Conservation (phyloP, 23 tunicate species). For the Oikopleura vanhoeffeni region DNA sequence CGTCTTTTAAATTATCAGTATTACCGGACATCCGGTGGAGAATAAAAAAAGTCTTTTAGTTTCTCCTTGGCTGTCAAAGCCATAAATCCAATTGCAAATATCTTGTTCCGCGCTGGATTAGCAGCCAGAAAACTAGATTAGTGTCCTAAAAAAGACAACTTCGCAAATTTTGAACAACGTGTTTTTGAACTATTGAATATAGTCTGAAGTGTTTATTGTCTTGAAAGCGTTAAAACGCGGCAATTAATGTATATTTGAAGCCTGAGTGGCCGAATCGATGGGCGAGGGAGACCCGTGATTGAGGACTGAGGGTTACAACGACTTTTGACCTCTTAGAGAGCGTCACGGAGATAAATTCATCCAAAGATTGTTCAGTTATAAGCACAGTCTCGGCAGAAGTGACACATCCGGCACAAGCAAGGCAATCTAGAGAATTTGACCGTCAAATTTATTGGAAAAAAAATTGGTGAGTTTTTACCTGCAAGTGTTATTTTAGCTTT, state of each 20-base stretch:
- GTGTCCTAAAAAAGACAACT: neutral
- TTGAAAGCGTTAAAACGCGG: neutral
- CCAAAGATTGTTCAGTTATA: constrained; percentile 33
- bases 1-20: too few relatives aligned
- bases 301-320: constrained; percentile 70
- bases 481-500: constrained; percentile 10
- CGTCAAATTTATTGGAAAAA: neutral
- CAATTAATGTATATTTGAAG: neutral
- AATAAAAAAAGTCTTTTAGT: too few relatives aligned
- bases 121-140: neutral
- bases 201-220: neutral
- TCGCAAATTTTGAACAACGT: too few relatives aligned
- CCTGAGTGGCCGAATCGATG: neutral
- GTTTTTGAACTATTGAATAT: too few relatives aligned
- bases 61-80: neutral
- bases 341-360: neutral
- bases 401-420: constrained; percentile 90
- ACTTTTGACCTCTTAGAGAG: neutral
- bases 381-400: constrained; percentile 84
- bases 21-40: too few relatives aligned
- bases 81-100: neutral
- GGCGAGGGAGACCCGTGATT: constrained; percentile 61
- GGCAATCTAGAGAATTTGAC: constrained; percentile 27
- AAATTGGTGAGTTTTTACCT: neutral
- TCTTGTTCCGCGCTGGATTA: neutral